Evolutionary conservation across 2,888 invertebrate species (phyloP).

Genomic region (Rhaphigaster nebulosa): DNA sequence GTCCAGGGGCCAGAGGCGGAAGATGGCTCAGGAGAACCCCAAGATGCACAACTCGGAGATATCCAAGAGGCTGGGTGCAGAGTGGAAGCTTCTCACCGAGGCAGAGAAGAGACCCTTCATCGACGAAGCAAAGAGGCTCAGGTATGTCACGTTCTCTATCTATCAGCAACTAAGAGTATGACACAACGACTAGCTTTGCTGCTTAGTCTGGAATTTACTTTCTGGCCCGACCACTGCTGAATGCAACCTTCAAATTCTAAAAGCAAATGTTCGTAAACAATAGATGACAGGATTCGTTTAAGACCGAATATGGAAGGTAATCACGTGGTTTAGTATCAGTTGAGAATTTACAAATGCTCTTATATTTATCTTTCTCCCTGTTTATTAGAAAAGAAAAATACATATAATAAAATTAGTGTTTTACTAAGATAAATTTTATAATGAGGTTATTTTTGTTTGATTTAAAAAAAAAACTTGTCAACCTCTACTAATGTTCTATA

Average conservation of each 20-base stretch:
- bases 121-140: conserved; percentile 89
- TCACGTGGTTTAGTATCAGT: background rate
- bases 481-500: too few species aligned
- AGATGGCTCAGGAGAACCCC: conserved; percentile 96
- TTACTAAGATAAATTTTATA: too few species aligned
- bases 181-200: too few species aligned
- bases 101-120: conserved; percentile 91
- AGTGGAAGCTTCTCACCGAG: conserved; percentile 90
- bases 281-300: background rate
- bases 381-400: too few species aligned
- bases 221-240: too few species aligned
- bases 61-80: conserved; percentile 88
- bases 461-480: too few species aligned
- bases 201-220: too few species aligned
- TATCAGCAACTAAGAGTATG: too few species aligned
- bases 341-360: background rate
- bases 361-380: background rate
- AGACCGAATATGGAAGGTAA: background rate
- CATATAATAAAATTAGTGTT: too few species aligned
- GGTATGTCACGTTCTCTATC: conserved; percentile 75
- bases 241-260: background rate
- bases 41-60: conserved; percentile 99
- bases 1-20: conserved; percentile 88
- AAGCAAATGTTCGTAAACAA: background rate
- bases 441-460: too few species aligned